Evolutionary conservation across 2,113 vertebrate genomes (phyloP).

Genomic region (Atlantisia rogersi): DNA sequence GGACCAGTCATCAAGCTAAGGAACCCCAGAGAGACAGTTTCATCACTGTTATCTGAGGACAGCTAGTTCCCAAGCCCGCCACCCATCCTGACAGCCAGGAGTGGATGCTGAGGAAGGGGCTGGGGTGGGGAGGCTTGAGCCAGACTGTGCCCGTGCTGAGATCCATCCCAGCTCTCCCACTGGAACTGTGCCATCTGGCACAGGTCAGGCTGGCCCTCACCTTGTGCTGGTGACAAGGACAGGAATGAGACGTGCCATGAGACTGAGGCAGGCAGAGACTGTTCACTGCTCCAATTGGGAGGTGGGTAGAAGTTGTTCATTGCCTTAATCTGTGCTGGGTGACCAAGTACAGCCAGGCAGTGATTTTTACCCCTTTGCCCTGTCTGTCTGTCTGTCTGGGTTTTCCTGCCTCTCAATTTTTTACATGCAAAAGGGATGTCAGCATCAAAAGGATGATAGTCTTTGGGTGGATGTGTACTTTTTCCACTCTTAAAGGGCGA

Average conservation of each 20-base stretch:
- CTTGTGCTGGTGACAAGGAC: background rate
- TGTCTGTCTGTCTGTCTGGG: constrained; percentile 3
- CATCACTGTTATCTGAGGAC: background rate
- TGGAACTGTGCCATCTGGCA: background rate
- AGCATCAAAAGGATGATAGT: background rate
- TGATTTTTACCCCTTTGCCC: background rate
- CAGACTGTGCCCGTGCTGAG: background rate
- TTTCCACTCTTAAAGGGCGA: background rate
- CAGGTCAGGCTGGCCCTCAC: background rate
- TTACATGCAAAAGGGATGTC: background rate
- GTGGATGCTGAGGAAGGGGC: background rate
- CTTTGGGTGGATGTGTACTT: background rate
- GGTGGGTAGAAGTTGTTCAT: background rate
- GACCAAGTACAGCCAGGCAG: background rate
- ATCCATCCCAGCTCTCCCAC: background rate
- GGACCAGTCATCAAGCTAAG: background rate
- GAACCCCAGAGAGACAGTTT: background rate
- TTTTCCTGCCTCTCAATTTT: background rate
- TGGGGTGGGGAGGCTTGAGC: background rate
- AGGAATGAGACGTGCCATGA: background rate
- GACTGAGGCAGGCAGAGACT: background rate
- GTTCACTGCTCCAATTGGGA: background rate
- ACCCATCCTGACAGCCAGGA: too few species aligned
- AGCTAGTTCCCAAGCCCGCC: background rate
- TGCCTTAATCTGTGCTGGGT: background rate